Conservation (phyloP, 2,113 vertebrate species). For the Cricetomys ansorgei region DNA sequence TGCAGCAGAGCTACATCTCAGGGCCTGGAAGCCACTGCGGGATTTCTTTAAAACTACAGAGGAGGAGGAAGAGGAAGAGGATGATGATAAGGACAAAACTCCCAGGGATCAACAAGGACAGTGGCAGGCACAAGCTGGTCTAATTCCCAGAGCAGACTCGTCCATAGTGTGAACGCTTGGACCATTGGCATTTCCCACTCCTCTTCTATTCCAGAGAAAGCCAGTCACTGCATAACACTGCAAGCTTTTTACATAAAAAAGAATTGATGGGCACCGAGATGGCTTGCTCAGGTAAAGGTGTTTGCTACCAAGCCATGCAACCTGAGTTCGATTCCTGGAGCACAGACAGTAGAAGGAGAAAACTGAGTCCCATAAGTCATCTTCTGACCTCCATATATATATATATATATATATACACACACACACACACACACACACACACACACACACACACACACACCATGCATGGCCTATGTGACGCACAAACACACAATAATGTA, state of each 20-base stretch:
- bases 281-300: neutral
- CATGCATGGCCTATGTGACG: neutral
- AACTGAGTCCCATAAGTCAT: neutral
- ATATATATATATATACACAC: no score
- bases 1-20: no score
- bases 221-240: neutral
- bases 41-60: no score
- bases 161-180: neutral
- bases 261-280: neutral
- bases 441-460: neutral
- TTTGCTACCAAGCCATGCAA: neutral
- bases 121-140: neutral
- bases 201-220: neutral
- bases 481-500: no score
- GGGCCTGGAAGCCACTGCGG: no score
- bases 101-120: neutral
- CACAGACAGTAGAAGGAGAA: neutral
- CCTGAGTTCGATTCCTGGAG: no score
- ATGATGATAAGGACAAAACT: constrained; percentile 23
- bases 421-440: neutral
- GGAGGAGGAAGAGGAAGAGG: no score
- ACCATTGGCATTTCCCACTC: neutral
- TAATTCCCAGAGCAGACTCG: neutral
- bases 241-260: neutral
- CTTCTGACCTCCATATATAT: neutral